Conservation (phyloP, 2,113 vertebrate genomes). For the Struthio camelus region DNA sequence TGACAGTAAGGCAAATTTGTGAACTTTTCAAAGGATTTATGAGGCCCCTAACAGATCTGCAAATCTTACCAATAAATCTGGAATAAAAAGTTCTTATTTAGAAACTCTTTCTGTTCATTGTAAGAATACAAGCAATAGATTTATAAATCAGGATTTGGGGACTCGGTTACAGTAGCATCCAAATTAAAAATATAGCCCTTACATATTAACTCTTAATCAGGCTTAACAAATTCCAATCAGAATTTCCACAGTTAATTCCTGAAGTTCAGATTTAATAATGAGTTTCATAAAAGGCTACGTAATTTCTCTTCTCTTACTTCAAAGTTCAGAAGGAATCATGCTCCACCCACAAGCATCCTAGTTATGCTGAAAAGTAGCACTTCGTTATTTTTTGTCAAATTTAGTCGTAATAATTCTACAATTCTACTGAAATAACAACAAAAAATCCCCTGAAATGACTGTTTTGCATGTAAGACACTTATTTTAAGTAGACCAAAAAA, state of each 20-base stretch:
- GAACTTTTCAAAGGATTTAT: constrained; percentile 12
- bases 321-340: background rate
- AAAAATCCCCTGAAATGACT: background rate
- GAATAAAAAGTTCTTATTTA: constrained; percentile 36
- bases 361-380: background rate
- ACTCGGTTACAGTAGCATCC: background rate
- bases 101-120: background rate
- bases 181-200: background rate
- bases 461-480: background rate
- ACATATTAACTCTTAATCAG: constrained; percentile 4
- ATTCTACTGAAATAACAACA: background rate
- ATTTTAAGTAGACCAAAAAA: background rate
- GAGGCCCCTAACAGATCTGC: background rate
- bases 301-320: background rate
- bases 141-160: background rate
- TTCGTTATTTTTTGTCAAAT: background rate
- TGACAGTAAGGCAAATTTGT: constrained; percentile 9
- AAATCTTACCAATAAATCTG: constrained; percentile 5
- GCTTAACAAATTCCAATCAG: constrained; percentile 14
- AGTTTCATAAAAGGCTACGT: constrained; percentile 20
- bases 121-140: background rate
- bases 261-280: constrained; percentile 52
- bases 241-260: background rate
- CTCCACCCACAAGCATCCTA: background rate
- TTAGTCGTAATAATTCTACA: background rate